Evolutionary conservation across 1,140 invertebrate species (phyloP).

Genomic region (Carcinoscorpius rotundicauda): DNA sequence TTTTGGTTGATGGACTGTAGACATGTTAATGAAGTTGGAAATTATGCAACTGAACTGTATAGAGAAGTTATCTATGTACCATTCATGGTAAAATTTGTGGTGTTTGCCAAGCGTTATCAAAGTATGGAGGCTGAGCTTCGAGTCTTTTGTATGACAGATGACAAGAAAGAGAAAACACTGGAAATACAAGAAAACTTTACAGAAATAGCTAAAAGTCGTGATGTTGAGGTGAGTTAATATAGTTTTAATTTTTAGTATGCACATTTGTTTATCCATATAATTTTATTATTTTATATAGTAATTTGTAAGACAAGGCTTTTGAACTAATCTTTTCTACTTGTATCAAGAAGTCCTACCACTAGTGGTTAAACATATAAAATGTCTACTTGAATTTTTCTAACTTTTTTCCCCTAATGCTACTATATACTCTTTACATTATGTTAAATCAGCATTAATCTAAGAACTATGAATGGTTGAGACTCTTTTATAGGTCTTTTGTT

Average conservation of each 20-base stretch:
- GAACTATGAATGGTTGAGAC: too few relatives aligned
- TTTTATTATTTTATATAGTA: too few relatives aligned
- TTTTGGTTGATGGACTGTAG: slow-evolving; percentile 99
- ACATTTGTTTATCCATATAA: not conserved
- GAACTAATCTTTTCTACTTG: too few relatives aligned
- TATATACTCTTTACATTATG: too few relatives aligned
- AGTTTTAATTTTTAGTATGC: not conserved
- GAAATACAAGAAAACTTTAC: slow-evolving; percentile 95
- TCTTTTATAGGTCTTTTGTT: too few relatives aligned
- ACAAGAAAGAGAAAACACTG: slow-evolving; percentile 95
- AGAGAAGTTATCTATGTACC: slow-evolving; percentile 95
- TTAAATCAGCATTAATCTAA: too few relatives aligned
- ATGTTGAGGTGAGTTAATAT: slow-evolving; percentile 50
- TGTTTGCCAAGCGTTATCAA: slow-evolving; percentile 92
- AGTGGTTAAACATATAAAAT: too few relatives aligned
- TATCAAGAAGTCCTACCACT: too few relatives aligned
- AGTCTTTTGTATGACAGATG: slow-evolving; percentile 99
- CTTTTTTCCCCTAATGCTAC: too few relatives aligned
- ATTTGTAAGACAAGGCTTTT: too few relatives aligned
- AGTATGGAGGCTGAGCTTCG: slow-evolving; percentile 84
- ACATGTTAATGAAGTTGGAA: slow-evolving; percentile 88
- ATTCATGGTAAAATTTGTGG: slow-evolving; percentile 97
- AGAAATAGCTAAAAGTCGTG: slow-evolving; percentile 93
- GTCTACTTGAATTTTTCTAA: too few relatives aligned
- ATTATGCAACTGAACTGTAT: slow-evolving; percentile 98